phyloP scores from a whole-genome alignment of 2,888 invertebrate genomes.

The Xestia xanthographa region DNA sequence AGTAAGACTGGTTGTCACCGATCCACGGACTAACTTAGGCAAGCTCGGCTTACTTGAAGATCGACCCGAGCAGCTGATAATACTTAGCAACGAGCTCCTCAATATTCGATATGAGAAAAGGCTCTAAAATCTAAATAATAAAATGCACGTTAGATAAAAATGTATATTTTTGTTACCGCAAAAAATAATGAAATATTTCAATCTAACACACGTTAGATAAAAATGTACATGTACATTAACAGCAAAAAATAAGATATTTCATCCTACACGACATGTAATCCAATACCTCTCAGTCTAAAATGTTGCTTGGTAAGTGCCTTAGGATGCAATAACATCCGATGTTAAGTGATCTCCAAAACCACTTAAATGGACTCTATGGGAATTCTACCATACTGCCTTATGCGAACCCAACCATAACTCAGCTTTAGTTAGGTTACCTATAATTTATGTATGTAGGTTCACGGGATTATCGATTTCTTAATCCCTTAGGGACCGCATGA shows the following conservation, averaged over 20 bases:
- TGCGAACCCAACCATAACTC: background rate
- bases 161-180: no score
- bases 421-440: background rate
- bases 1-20: background rate
- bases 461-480: background rate
- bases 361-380: background rate
- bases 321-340: background rate
- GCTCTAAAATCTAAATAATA: background rate
- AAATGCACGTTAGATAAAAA: background rate
- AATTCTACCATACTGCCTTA: background rate
- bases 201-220: background rate
- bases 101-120: background rate
- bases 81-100: background rate
- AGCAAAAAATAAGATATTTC: background rate
- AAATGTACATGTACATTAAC: no score
- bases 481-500: background rate
- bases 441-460: background rate
- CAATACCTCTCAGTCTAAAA: no score
- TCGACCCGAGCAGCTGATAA: background rate
- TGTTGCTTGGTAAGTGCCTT: slow-evolving; percentile 12
- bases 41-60: background rate
- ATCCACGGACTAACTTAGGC: background rate
- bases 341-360: slow-evolving; percentile 17
- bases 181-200: no score
- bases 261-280: background rate